Base-by-base conservation (phyloP, 2,888 invertebrate species). In the Elysia crispata region DNA sequence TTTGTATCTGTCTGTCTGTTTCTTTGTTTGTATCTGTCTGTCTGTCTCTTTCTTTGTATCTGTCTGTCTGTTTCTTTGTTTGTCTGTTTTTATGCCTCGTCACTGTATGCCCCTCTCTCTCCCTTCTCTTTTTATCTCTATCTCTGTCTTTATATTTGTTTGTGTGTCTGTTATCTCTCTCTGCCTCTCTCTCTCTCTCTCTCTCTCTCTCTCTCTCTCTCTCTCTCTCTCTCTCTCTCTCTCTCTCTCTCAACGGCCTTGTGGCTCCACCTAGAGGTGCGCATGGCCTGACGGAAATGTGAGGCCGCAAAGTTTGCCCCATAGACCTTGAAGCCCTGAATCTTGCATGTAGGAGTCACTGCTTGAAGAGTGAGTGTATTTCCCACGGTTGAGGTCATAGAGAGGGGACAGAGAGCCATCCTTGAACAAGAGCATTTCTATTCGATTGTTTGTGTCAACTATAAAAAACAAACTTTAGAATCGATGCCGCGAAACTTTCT, bases 161-260 rank as follows among this genome's bases (percentile, higher is more conserved):
- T 54, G 20, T 54, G 13, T 54, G 54, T 54, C 54, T 54, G 20
- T 54, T 54, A 20, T 54, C 54, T 54, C 60, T 60, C 60, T 60
- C 60, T 60, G 8, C 23, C 60, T 60, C 60, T 60, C 60, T 60
- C 60, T 60, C 60, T 60, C 60, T 60, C 60, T 60, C 60, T 60
- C 60, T 60, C 60, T 60, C 60, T 60, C 5, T 60, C 60, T 60
- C 60, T 60, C 60, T 60, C 60, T 60, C 60, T 15, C 15, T 60
- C 60, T 60, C 6, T 60, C 60, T 60, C 60, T 60, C 60, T 60
- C 6, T 60, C 23, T 60, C 20, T 60, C 60, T 60, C 6, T 60
- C 60, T 60, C 23, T 60, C 3, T 60, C 15, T 60, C 23, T 60
- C 60, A 23, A 54, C 15, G n/a, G 20, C 60, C 41, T 41, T 41